Percentiles rank a stretch among this genome's conserved stretches.
These are phyloP conservation scores for Drosophila tani DNA, from an alignment of 1,140 invertebrate genomes.

Conservation along the genomic window DNA sequence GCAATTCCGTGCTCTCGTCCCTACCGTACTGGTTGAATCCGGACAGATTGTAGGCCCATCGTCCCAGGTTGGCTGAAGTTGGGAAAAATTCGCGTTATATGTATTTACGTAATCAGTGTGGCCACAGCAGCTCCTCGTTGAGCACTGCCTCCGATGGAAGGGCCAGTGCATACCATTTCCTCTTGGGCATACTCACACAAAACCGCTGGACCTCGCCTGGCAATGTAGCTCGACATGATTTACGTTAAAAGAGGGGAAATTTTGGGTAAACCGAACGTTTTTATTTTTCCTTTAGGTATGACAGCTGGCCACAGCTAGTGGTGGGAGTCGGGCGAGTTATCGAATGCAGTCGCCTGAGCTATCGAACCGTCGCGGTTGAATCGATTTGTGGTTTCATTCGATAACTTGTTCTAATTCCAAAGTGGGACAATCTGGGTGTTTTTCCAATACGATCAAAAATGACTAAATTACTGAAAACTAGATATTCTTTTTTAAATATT, in stretches of 20 bases:
- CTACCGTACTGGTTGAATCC: constrained; percentile 92
- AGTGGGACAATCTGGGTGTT: too few species aligned
- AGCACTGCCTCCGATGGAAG: not conserved
- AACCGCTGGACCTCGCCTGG: constrained; percentile 77
- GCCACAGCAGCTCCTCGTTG: not conserved
- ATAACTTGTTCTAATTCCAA: not conserved
- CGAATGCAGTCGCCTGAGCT: constrained; percentile 2
- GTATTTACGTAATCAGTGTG: constrained; percentile 82
- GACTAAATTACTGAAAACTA: too few species aligned
- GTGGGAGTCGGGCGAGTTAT: constrained; percentile 26
- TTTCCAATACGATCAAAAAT: too few species aligned
- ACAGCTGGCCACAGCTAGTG: constrained; percentile 48
- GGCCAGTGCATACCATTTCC: not conserved
- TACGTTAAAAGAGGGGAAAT: constrained; percentile 42
- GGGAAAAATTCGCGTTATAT: constrained; percentile 65
- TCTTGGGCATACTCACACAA: constrained; percentile 70
- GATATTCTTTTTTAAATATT: not conserved
- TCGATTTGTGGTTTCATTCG: constrained; percentile 5
- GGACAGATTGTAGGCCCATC: constrained; percentile 89
- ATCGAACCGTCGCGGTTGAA: constrained; percentile 11
- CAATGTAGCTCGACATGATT: constrained; percentile 81
- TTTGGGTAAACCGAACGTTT: constrained; percentile 35
- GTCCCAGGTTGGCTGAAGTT: constrained; percentile 86
- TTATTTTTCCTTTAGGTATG: constrained; percentile 64
- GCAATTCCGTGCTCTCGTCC: constrained; percentile 26